Conservation (phyloP, 2,113 vertebrate genomes). For the Erythrolamprus reginae region DNA sequence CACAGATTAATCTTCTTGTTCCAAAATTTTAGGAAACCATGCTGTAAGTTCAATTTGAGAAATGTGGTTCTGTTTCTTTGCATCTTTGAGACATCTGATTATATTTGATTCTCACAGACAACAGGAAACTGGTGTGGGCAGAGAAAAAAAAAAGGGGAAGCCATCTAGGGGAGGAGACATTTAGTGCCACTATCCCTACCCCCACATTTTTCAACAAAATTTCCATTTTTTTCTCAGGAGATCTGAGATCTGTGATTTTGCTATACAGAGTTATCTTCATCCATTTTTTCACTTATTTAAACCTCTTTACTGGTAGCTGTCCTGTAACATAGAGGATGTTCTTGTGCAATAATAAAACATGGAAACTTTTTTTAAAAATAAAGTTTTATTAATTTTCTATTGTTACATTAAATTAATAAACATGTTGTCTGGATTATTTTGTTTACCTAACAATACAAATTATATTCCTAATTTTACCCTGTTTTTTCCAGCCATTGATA, state of each 20-base stretch:
- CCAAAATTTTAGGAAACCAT: background rate
- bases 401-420: no score
- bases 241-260: background rate
- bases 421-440: no score
- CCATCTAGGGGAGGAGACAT: constrained; percentile 48
- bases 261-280: background rate
- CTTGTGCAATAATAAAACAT: background rate
- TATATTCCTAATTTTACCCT: no score
- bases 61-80: background rate
- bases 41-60: background rate
- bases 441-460: no score
- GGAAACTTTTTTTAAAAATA: background rate
- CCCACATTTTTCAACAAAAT: background rate
- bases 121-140: constrained; percentile 63
- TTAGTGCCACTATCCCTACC: background rate
- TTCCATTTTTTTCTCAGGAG: background rate
- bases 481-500: no score
- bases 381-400: no score
- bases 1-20: background rate
- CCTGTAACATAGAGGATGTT: background rate
- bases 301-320: background rate
- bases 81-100: background rate
- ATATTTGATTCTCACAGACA: background rate
- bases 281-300: no score
- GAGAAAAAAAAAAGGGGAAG: constrained; percentile 14